Base-by-base conservation (phyloP, 2,888 invertebrate species). In the Carcina quercana region DNA sequence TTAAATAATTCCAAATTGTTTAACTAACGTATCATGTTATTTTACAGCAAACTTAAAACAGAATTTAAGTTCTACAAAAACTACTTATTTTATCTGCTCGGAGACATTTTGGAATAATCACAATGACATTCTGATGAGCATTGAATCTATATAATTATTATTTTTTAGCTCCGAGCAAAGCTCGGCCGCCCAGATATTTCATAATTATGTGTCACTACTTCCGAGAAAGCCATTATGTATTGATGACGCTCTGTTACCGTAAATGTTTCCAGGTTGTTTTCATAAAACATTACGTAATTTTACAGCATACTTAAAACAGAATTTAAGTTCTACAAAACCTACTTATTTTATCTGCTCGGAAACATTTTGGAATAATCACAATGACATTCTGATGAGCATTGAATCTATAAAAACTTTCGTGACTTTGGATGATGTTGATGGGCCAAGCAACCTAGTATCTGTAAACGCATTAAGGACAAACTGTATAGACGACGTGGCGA, bases 21-120 rank as follows among this genome's bases (percentile, higher is more conserved):
- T n/a, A n/a, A n/a, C n/a, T n/a, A n/a, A n/a, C n/a, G n/a, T n/a
- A n/a, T n/a, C n/a, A n/a, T 15, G 30, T 35, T 32, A 32, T 34
- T n/a, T n/a, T n/a, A n/a, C n/a, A n/a, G n/a, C n/a, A n/a, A n/a
- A n/a, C n/a, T n/a, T n/a, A n/a, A n/a, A n/a, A n/a, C n/a, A n/a
- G n/a, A n/a, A n/a, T n/a, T n/a, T n/a, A n/a, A n/a, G n/a, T n/a
- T n/a, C n/a, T n/a, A n/a, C n/a, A n/a, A n/a, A n/a, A n/a, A n/a
- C n/a, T n/a, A n/a, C n/a, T n/a, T n/a, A n/a, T 28, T 85, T 91
- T 32, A 88, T 92, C 50, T 86, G 86, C 33, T 89, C 91, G 0
- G 64, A 70, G 24, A 45, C 62, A 2, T 86, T 87, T n/a, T 60
- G 86, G 38, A 62, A 78, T 22, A 76, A 65, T 13, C 70, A 67